A percentile compares a stretch with the other conserved stretches of the same genome.
These are phyloP conservation scores for Alloplasta piceator DNA, from an alignment of 2,888 invertebrate species.

Conservation along the genomic window DNA sequence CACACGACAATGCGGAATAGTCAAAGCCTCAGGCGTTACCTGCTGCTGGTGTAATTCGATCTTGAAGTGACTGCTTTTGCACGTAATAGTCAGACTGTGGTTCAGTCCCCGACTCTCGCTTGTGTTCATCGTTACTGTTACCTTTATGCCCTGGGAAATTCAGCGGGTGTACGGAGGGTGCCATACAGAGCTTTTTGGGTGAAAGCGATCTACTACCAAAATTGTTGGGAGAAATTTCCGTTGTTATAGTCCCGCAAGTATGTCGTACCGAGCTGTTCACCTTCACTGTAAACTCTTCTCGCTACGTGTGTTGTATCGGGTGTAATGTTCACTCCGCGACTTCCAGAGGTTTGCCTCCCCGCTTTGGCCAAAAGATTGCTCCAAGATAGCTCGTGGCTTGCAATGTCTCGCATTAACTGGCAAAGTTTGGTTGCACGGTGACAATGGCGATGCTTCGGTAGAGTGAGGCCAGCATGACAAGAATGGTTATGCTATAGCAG, in stretches of 20 bases:
- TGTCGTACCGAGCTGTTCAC: slow-evolving; percentile 31
- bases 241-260: slow-evolving; percentile 16
- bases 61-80: slow-evolving; percentile 20
- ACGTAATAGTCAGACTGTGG: neutral
- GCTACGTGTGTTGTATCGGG: neutral
- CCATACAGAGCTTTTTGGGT: slow-evolving; percentile 18
- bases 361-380: slow-evolving; percentile 34
- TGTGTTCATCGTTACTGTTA: neutral
- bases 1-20: slow-evolving; percentile 46
- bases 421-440: slow-evolving; percentile 48
- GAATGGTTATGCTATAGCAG: neutral
- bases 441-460: slow-evolving; percentile 18
- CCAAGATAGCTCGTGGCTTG: slow-evolving; percentile 16
- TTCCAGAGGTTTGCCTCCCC: neutral
- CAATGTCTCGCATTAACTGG: slow-evolving; percentile 42
- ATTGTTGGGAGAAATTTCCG: slow-evolving; percentile 22
- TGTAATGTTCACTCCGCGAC: slow-evolving; percentile 7
- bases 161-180: neutral
- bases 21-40: slow-evolving; percentile 28
- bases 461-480: neutral
- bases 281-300: slow-evolving; percentile 27
- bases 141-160: neutral
- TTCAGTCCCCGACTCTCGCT: slow-evolving; percentile 10
- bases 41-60: neutral
- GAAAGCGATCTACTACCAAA: slow-evolving; percentile 41